Base-by-base conservation (phyloP, 1,140 invertebrate species). In the Aphelenchoides fujianensis region DNA sequence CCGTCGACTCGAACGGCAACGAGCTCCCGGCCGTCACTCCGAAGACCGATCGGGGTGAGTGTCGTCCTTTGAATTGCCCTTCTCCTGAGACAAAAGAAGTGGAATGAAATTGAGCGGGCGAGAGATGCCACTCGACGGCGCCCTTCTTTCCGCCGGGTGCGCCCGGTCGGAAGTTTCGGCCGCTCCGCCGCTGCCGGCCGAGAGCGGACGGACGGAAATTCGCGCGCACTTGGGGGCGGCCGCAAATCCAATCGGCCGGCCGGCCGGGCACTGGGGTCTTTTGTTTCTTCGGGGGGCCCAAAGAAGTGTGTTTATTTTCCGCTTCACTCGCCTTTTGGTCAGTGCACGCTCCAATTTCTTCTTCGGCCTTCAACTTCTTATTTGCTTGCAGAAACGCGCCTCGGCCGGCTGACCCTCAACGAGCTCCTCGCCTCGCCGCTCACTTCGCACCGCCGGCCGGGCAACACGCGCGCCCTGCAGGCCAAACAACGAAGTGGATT, bases 401-500 rank as follows among this genome's bases (percentile, higher is more conserved):
- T 5, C 34, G 36, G 34, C 31, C 16, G 63, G 36, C 34, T 66
- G 2, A 16, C 63, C 23, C 7, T 66, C 19, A 66, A 37, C 31
- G 63, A 66, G 53, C 63, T 66, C 31, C 12, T 66, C 23, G 28
- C 28, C 12, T 19, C 16, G n/a, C 63, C 63, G 7, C 31, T 66
- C 27, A 66, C 16, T n/a, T 12, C 36, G 3, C 16, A 37, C 12
- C 27, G 16, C 16, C 63, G 16, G 16, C 63, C 16, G 23, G 63
- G 12, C 12, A 66, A 66, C 27, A 34, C 9, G 16, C 0, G 34
- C 28, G 63, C 32, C 9, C 57, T n/a, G n/a, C 27, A 66, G 32
- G 63, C 27, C 0, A 66, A 66, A 66, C 63, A 66, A 66, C 31
- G 36, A 12, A 66, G 63, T 30, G 63, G 63, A 12, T 37, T 66